Base-by-base conservation (phyloP, 2,888 invertebrate genomes). In the Coremacera marginata region DNA sequence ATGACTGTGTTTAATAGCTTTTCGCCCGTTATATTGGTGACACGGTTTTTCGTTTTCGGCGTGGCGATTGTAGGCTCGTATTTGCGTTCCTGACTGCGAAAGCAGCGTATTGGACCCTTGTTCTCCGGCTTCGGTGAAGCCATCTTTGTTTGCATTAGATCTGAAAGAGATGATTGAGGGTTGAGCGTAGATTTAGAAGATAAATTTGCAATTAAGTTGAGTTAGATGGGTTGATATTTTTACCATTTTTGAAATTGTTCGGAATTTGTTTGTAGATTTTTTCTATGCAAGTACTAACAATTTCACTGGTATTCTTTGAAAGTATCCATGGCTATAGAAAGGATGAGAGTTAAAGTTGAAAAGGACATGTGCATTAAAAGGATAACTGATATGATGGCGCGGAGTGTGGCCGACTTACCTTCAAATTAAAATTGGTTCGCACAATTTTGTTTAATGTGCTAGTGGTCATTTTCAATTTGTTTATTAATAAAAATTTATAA, bases 381-480 rank as follows among this genome's bases (percentile, higher is more conserved):
- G 8, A 19, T 2, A 55, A 19, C 22, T 19, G 19, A 25, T 11
- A 25, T 16, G 49, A 4, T 11, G n/a, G n/a, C 1, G 49, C 27
- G 25, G 49, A 62, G n/a, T 0, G 68, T 60, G 7, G 5, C 34
- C 8, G 14, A 70, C 78, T 80, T 77, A 84, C 84, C 80, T 83
- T 83, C 11, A 83, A 77, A 78, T 80, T 81, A 37, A 82, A 75
- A 74, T 83, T 84, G 67, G 80, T 79, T 77, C 83, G 82, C 62
- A 83, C 81, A 74, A 84, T 80, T 82, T 83, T 83, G 77, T 83
- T 83, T 25, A 84, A 77, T 60, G 82, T 83, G 25, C 67, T 78
- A 60, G 80, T 79, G 70, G 83, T 78, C 84, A 84, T 84, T 75
- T 76, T 80, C 75, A 52, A 76, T 76, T 65, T 75, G 55, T 62